These are phyloP conservation scores for Chaetoderma sp. DNA, from an alignment of 2,888 invertebrate species.

Conservation along the genomic window DNA sequence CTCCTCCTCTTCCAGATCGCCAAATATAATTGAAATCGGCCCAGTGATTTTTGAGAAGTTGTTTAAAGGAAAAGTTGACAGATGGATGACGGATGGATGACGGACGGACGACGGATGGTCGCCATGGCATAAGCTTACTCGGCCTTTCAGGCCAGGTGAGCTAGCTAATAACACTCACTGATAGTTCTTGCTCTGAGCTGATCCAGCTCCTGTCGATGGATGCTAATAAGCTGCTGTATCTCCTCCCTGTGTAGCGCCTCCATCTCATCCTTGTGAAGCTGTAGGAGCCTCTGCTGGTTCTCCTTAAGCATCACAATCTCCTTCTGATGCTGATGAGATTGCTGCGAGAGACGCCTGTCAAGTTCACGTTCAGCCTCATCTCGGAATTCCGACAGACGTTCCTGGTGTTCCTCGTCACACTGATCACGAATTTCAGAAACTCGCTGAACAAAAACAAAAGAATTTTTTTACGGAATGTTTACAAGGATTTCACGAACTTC, in stretches of 20 bases:
- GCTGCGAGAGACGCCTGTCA: slow-evolving; percentile 33
- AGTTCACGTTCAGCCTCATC: slow-evolving; percentile 10
- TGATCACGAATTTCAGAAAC: slow-evolving; percentile 5
- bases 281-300: slow-evolving; percentile 27
- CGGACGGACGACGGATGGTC: too few species aligned
- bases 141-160: too few species aligned
- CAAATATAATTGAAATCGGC: too few species aligned
- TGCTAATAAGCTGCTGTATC: slow-evolving; percentile 42
- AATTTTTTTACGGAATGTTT: too few species aligned
- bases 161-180: too few species aligned
- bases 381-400: neutral
- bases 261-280: slow-evolving; percentile 33
- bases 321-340: slow-evolving; percentile 40
- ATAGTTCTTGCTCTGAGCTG: slow-evolving; percentile 38
- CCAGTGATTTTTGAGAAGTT: too few species aligned
- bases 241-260: slow-evolving; percentile 50
- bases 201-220: slow-evolving; percentile 51
- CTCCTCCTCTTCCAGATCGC: neutral
- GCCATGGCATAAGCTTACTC: too few species aligned
- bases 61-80: too few species aligned
- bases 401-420: neutral
- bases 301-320: slow-evolving; percentile 45
- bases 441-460: neutral
- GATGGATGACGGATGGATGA: too few species aligned
- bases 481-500: too few species aligned